phyloP scores from a whole-genome alignment of 2,888 invertebrate species.

The Hirtodrosophila confusa region DNA sequence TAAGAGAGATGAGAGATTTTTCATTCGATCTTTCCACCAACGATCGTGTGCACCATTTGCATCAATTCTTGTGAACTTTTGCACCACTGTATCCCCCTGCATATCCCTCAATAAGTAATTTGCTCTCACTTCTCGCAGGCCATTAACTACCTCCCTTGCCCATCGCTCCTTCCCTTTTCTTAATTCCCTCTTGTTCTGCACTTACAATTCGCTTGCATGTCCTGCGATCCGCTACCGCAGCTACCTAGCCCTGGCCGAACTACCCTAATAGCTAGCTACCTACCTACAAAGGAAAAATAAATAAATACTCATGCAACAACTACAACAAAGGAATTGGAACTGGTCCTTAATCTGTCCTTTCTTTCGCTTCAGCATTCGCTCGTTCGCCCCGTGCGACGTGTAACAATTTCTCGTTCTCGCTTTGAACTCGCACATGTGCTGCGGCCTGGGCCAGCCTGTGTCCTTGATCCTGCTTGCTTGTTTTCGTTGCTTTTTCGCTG shows the following conservation, averaged over 20 bases:
- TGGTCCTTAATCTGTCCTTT: slow-evolving; percentile 74
- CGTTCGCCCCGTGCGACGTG: slow-evolving; percentile 41
- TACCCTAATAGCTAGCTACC: slow-evolving; percentile 3
- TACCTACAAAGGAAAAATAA: slow-evolving; percentile 10
- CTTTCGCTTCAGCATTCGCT: slow-evolving; percentile 42
- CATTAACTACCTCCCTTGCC: slow-evolving; percentile 13
- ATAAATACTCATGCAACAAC: slow-evolving; percentile 45
- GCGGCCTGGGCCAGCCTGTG: slow-evolving; percentile 44
- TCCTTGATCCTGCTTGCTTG: slow-evolving; percentile 81
- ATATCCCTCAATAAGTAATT: slow-evolving; percentile 9
- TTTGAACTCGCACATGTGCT: slow-evolving; percentile 37
- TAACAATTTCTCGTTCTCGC: slow-evolving; percentile 64
- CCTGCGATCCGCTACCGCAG: slow-evolving; percentile 43
- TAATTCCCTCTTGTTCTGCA: slow-evolving; percentile 44
- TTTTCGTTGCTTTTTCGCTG: slow-evolving; percentile 28
- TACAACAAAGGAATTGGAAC: slow-evolving; percentile 68
- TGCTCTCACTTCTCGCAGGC: slow-evolving; percentile 9
- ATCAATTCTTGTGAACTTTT: neutral
- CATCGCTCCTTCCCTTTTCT: slow-evolving; percentile 34
- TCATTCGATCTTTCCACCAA: neutral
- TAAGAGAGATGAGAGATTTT: too few species aligned
- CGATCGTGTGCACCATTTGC: neutral
- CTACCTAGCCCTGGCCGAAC: slow-evolving; percentile 28
- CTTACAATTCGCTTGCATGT: slow-evolving; percentile 52
- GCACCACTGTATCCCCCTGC: slow-evolving; percentile 29